Conservation (phyloP, 2,113 vertebrate species). For the Pycnonotus jocosus region DNA sequence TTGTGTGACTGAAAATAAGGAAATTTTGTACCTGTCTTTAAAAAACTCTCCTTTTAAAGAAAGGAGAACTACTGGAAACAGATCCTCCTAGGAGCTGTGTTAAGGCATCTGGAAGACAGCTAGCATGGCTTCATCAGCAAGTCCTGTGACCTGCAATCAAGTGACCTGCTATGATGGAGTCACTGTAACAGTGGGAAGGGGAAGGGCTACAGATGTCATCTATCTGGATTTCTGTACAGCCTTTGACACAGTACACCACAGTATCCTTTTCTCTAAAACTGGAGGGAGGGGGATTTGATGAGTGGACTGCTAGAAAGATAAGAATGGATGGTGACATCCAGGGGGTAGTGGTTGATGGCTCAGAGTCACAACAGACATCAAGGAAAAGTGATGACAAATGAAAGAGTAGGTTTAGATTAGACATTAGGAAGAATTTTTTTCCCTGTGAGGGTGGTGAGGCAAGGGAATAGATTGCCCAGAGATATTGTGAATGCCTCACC, state of each 20-base stretch:
- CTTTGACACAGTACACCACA: neutral
- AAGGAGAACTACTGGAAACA: neutral
- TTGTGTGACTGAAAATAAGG: neutral
- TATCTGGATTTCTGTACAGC: neutral
- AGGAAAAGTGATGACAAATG: neutral
- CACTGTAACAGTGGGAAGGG: neutral
- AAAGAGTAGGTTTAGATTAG: neutral
- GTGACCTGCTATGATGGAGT: neutral
- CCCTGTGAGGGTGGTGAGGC: neutral
- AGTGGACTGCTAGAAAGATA: neutral
- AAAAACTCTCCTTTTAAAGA: neutral
- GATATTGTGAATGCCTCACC: no score
- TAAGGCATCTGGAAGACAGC: neutral
- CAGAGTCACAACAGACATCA: neutral
- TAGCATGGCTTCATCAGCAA: neutral
- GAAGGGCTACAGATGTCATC: neutral
- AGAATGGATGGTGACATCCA: neutral
- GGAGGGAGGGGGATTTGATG: neutral
- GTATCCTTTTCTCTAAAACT: neutral
- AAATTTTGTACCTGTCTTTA: neutral
- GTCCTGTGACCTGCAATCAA: neutral
- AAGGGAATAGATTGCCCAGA: neutral
- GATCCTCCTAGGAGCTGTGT: neutral
- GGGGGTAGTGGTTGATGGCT: neutral
- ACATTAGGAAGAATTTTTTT: neutral